Evolutionary conservation across 2,888 invertebrate genomes (phyloP).

Genomic region (Callosobruchus maculatus): DNA sequence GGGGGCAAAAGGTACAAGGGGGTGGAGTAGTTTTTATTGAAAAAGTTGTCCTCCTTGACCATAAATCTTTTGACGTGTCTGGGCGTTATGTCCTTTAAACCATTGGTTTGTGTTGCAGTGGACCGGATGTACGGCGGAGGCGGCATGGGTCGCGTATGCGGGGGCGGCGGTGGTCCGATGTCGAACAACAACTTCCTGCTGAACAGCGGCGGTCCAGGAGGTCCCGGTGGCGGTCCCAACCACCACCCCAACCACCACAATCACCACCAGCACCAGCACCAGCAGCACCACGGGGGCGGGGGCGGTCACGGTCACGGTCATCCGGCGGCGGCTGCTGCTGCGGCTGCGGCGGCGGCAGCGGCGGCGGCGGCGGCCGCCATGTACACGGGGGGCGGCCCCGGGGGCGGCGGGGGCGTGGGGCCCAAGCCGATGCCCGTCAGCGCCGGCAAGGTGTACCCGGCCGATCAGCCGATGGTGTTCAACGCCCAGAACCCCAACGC

Average conservation of each 20-base stretch:
- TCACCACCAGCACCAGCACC: conserved; percentile 2
- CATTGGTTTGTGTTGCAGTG: too few relatives aligned
- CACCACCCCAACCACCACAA: conserved; percentile 6
- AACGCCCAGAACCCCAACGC: conserved; percentile 98
- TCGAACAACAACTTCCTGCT: background rate
- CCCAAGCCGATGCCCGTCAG: conserved; percentile 86
- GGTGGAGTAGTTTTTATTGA: too few relatives aligned
- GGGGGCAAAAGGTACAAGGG: too few relatives aligned
- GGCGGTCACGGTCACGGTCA: conserved; percentile 21
- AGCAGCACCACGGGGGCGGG: conserved; percentile 20
- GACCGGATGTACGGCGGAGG: conserved; percentile 7
- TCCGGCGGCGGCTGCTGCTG: background rate
- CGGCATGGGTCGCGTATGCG: background rate
- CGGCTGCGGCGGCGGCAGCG: background rate
- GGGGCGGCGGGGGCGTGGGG: conserved; percentile 40
- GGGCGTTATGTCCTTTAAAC: too few relatives aligned
- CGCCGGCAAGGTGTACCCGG: conserved; percentile 90
- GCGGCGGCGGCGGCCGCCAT: conserved; percentile 39
- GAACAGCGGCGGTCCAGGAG: conserved; percentile 21
- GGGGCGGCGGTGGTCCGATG: conserved; percentile 42
- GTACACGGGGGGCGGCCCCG: too few relatives aligned
- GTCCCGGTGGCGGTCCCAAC: conserved; percentile 23
- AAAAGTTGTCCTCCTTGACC: too few relatives aligned
- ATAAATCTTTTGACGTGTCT: too few relatives aligned
- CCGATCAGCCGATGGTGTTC: conserved; percentile 95